phyloP scores from a whole-genome alignment of 2,888 invertebrate genomes.

The Xiphydria camelus region DNA sequence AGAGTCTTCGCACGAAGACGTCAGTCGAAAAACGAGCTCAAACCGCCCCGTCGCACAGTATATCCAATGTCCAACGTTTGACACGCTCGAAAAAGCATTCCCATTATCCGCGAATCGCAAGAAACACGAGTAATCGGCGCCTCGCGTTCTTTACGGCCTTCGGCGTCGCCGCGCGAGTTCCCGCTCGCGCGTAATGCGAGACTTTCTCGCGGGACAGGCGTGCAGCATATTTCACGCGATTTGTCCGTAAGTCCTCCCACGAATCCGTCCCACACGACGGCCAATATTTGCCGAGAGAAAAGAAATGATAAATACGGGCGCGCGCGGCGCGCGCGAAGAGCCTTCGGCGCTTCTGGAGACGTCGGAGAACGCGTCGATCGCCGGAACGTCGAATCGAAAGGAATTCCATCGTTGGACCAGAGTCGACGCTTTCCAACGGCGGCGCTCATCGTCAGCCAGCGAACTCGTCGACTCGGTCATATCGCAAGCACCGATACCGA shows the following conservation, averaged over 20 bases:
- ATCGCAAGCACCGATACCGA: too few species aligned
- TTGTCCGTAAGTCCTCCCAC: slow-evolving; percentile 23
- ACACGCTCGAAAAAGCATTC: too few species aligned
- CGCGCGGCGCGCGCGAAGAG: slow-evolving; percentile 7
- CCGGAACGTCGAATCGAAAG: slow-evolving; percentile 1
- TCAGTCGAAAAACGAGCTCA: too few species aligned
- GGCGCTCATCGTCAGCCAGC: too few species aligned
- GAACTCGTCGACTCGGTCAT: too few species aligned
- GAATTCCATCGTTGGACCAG: too few species aligned
- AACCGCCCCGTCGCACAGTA: too few species aligned
- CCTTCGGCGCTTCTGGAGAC: slow-evolving; percentile 14
- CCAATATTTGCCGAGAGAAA: slow-evolving; percentile 40
- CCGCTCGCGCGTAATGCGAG: slow-evolving; percentile 1
- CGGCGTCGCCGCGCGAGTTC: slow-evolving; percentile 1
- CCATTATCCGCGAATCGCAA: slow-evolving; percentile 6
- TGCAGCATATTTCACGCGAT: background rate
- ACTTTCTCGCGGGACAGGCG: too few species aligned
- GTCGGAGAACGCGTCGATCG: slow-evolving; percentile 12
- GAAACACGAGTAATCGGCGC: slow-evolving; percentile 8
- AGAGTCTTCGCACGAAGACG: too few species aligned
- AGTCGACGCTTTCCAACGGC: too few species aligned
- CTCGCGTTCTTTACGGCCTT: slow-evolving; percentile 1
- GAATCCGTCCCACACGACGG: slow-evolving; percentile 28
- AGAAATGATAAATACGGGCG: slow-evolving; percentile 29
- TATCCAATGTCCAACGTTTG: too few species aligned